Evolutionary conservation across 2,797 vertebrate genomes (phyloP).

Genomic region (Borostomias antarcticus): DNA sequence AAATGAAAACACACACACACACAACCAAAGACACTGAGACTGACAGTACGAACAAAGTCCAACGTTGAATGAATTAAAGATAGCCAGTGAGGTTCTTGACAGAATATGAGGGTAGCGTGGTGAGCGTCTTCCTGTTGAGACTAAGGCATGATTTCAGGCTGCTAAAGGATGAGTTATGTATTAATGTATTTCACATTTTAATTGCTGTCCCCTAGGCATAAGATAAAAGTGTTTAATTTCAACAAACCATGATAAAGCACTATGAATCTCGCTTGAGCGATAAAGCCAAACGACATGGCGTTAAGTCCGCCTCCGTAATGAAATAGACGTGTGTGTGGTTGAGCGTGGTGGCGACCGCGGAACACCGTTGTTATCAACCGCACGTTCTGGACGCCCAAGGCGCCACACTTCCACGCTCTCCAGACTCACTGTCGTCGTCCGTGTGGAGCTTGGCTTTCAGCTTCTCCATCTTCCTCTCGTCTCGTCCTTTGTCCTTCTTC

Average conservation of each 20-base stretch:
- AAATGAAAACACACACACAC: slow-evolving; percentile 41
- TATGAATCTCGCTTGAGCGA: slow-evolving; percentile 38
- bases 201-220: slow-evolving; percentile 32
- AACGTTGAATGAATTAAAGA: slow-evolving; percentile 30
- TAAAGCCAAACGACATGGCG: slow-evolving; percentile 25
- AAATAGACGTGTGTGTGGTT: background rate
- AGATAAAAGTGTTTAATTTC: slow-evolving; percentile 41
- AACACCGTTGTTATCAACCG: slow-evolving; percentile 13
- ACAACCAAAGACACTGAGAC: slow-evolving; percentile 34
- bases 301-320: slow-evolving; percentile 17
- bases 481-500: slow-evolving; percentile 95
- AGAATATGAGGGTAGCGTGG: slow-evolving; percentile 3
- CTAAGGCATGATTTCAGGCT: slow-evolving; percentile 12
- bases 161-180: slow-evolving; percentile 28
- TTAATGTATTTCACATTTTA: slow-evolving; percentile 37
- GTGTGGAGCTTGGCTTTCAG: slow-evolving; percentile 98
- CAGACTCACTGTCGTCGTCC: slow-evolving; percentile 92
- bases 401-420: background rate
- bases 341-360: background rate
- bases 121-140: slow-evolving; percentile 29
- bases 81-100: slow-evolving; percentile 11
- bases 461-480: slow-evolving; percentile 99
- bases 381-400: slow-evolving; percentile 7
- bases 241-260: slow-evolving; percentile 42
- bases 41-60: slow-evolving; percentile 12